Evolutionary conservation across 2,797 vertebrate genomes (phyloP), one percentile per base, ranked within the genome.

Genomic region (Poliocrania exsul): DNA sequence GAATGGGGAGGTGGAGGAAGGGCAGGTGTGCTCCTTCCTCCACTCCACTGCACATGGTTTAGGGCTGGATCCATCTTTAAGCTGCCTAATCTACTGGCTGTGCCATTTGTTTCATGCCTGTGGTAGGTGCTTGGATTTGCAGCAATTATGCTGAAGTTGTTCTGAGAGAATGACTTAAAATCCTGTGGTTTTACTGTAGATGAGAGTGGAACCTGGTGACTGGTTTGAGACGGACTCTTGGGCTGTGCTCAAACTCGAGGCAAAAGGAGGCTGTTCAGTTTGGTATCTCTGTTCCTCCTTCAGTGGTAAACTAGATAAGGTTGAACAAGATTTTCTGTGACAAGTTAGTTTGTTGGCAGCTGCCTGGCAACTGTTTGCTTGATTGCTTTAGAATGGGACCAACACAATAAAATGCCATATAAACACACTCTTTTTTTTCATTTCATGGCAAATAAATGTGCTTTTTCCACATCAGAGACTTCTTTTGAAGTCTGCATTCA

Each of bases 401-500:
- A 66, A 20, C 31, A 47, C 65, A 89, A 37, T 86, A 40, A 81
- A 89, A 77, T 35, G 54, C 33, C 16, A 8, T 25, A 17, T 88
- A 93, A 91, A 86, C 38, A 54, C 4, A 2, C 26, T 83, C 21
- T 66, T 85, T 44, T 61, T 73, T 57, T 92, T 31, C 73, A 67
- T 95, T 88, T 69, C 5, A 10, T 85, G 61, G 37, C 67, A 88
- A 78, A 86, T 75, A 83, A 79, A 61, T 50, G 60, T 28, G 73
- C 12, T 23, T 80, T 90, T 80, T 87, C 74, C 57, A 51, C 25
- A 66, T 44, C 18, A 66, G 40, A 70, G 44, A 60, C 46, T 75
- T 79, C 58, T 56, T 81, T 79, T 92, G 64, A 90, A 86, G 69
- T 90, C 57, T 78, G 29, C 49, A 24, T 80, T 92, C 75, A 89